phyloP scores from a whole-genome alignment of 2,113 vertebrate species.

The Lepidothrix coronata region DNA sequence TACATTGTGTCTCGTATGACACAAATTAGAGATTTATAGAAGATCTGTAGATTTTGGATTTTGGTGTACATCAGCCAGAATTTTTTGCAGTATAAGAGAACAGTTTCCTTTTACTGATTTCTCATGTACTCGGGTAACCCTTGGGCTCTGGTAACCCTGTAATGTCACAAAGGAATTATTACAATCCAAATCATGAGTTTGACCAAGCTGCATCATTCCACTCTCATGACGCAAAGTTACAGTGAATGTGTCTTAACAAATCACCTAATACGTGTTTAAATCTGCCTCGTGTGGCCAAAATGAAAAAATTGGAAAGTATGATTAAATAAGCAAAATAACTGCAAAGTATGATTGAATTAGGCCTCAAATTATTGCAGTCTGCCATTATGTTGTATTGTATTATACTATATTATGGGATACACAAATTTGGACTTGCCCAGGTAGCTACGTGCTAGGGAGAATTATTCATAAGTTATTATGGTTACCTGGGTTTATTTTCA shows the following conservation, averaged over 20 bases:
- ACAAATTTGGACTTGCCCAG: background rate
- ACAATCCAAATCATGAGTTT: background rate
- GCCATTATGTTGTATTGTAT: background rate
- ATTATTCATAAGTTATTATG: background rate
- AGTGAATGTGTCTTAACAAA: background rate
- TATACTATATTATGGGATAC: background rate
- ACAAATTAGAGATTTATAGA: background rate
- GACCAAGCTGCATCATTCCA: conserved; percentile 6
- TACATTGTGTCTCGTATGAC: background rate
- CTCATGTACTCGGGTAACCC: background rate
- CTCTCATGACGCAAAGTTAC: background rate
- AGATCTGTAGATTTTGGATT: background rate
- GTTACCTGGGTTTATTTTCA: background rate
- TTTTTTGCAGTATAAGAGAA: background rate
- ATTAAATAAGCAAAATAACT: background rate
- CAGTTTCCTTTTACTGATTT: background rate
- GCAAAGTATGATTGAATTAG: background rate
- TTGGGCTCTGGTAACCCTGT: background rate
- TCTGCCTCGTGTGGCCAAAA: background rate
- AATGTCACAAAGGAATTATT: background rate
- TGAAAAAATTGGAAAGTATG: background rate
- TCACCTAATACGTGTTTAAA: background rate
- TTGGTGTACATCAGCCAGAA: background rate
- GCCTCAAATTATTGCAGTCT: background rate
- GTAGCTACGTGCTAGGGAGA: background rate